Evolutionary conservation across 2,113 vertebrate genomes (phyloP).

Genomic region (Solea senegalensis): DNA sequence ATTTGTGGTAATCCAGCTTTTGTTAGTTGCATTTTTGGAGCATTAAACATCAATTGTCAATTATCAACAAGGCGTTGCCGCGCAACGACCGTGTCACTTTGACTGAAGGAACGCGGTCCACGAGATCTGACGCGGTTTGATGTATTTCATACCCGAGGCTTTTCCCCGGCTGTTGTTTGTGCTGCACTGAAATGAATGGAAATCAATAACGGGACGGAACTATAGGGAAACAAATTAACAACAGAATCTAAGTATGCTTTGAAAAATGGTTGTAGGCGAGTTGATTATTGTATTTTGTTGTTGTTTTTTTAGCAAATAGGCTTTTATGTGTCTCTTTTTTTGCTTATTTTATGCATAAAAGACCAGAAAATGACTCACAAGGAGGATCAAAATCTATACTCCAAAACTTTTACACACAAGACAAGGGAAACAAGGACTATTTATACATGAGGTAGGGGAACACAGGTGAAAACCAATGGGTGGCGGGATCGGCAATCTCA

Average conservation of each 20-base stretch:
- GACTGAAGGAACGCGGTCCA: not conserved
- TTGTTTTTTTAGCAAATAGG: no score
- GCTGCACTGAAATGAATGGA: slow-evolving; percentile 5
- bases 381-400: no score
- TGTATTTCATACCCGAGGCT: not conserved
- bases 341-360: no score
- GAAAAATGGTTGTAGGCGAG: not conserved
- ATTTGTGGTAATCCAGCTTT: not conserved
- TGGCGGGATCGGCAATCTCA: no score
- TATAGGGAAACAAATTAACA: not conserved
- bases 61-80: not conserved
- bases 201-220: slow-evolving; percentile 38
- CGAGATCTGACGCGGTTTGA: not conserved
- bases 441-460: no score
- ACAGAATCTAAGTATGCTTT: not conserved
- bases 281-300: no score
- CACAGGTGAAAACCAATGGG: no score
- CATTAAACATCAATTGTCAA: not conserved
- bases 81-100: not conserved
- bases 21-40: not conserved
- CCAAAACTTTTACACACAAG: no score
- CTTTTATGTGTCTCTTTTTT: no score
- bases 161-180: slow-evolving; percentile 17
- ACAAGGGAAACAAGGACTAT: no score
- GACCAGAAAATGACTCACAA: no score